Percentiles rank a stretch among this genome's conserved stretches.
These are phyloP conservation scores for Pelosia muscerda DNA, from an alignment of 2,888 invertebrate species.

Conservation along the genomic window DNA sequence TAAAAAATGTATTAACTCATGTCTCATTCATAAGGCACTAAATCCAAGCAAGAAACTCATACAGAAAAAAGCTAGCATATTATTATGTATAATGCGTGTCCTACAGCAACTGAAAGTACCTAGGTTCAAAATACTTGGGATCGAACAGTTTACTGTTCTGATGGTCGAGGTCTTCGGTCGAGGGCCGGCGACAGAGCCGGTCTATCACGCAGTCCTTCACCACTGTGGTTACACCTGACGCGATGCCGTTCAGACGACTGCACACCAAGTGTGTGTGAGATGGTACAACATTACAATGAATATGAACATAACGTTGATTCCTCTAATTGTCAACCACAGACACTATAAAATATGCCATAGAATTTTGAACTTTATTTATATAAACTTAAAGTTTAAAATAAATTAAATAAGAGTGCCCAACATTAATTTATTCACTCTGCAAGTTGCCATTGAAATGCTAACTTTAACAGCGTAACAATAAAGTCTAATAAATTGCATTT, in stretches of 20 bases:
- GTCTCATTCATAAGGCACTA: conserved; percentile 5
- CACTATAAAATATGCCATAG: too few relatives aligned
- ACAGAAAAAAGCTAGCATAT: conserved; percentile 49
- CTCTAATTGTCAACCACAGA: too few relatives aligned
- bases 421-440: too few relatives aligned
- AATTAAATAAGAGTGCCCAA: too few relatives aligned
- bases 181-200: conserved; percentile 84
- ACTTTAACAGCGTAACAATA: too few relatives aligned
- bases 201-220: conserved; percentile 90
- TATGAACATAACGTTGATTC: too few relatives aligned
- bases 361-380: too few relatives aligned
- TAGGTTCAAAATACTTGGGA: conserved; percentile 89
- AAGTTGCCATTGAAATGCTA: too few relatives aligned
- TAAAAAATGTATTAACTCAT: neutral
- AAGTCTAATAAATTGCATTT: too few relatives aligned
- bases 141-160: conserved; percentile 84
- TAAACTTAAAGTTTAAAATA: too few relatives aligned
- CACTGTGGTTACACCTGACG: conserved; percentile 89
- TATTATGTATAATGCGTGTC: conserved; percentile 41
- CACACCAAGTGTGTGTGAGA: conserved; percentile 18
- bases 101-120: conserved; percentile 87
- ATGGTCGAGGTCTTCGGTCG: conserved; percentile 70
- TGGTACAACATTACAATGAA: neutral
- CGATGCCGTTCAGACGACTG: conserved; percentile 91
- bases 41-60: conserved; percentile 22